Evolutionary conservation across 1,140 invertebrate genomes (phyloP).

Genomic region (Cotesia vestalis): DNA sequence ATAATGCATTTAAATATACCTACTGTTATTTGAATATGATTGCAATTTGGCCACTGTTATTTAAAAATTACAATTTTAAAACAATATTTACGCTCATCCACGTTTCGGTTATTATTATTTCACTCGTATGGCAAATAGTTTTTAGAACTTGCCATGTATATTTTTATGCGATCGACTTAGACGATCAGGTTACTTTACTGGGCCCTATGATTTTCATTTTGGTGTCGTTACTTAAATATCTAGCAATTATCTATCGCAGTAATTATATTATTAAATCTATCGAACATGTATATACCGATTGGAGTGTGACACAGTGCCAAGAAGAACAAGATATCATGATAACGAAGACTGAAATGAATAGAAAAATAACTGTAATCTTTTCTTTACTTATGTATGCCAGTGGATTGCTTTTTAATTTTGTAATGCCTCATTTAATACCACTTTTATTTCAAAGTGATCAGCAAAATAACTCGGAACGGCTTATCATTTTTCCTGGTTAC

Average conservation of each 20-base stretch:
- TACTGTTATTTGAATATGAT: slow-evolving; percentile 12
- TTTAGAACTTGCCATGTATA: background rate
- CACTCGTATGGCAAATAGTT: slow-evolving; percentile 11
- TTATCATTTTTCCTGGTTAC: slow-evolving; percentile 47
- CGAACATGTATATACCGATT: slow-evolving; percentile 9
- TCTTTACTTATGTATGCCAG: slow-evolving; percentile 6
- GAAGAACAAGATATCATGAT: slow-evolving; percentile 25
- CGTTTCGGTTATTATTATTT: background rate
- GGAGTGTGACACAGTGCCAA: background rate
- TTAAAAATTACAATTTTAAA: background rate
- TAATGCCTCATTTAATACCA: slow-evolving; percentile 19
- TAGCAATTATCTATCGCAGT: background rate
- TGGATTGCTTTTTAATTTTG: background rate
- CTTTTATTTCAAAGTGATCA: slow-evolving; percentile 10
- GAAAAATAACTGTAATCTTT: slow-evolving; percentile 10
- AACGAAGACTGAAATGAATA: background rate
- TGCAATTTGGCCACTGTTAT: slow-evolving; percentile 27
- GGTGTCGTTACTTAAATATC: slow-evolving; percentile 41
- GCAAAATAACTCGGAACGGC: slow-evolving; percentile 31
- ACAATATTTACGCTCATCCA: background rate
- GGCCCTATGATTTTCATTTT: slow-evolving; percentile 40
- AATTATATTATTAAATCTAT: slow-evolving; percentile 19
- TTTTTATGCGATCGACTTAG: slow-evolving; percentile 1
- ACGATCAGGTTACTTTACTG: slow-evolving; percentile 31
- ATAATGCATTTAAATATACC: slow-evolving; percentile 13